Evolutionary conservation across 2,888 invertebrate genomes (phyloP), one percentile per base, ranked within the genome.

Genomic region (Drosophila kokeensis): DNA sequence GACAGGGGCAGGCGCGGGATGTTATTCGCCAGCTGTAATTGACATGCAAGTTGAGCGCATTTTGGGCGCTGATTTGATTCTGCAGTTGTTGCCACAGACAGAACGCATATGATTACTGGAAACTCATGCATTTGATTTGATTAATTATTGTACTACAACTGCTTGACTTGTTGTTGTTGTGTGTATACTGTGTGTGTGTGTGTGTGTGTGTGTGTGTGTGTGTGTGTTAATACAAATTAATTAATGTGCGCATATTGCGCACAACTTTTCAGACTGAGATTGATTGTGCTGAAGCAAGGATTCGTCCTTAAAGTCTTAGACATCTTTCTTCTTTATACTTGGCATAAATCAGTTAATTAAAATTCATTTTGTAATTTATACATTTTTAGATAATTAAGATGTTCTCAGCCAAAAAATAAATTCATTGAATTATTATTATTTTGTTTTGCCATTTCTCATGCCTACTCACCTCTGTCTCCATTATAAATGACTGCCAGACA

Each of bases 61-160:
- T 88, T 66, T 49, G 83, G 75, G 50, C 83, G 74, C 73, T 83
- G 88, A 86, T 86, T 89, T 90, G 90, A 87, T 87, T 71, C 73
- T 71, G 66, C 80, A 75, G 79, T 75, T 83, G 72, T 58, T 73
- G 73, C 71, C 64, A 13, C 67, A 65, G 62, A 68, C 45, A 64
- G 55, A 73, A 70, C 89, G 89, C 89, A 89, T 88, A 83, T 89
- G 84, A 85, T 85, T 88, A 89, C 73, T 67, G 86, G 86, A 66
- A 71, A 69, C 90, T 76, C 73, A 81, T 86, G 88, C 88, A 89
- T 89, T 86, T 89, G 81, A 85, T 85, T 87, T 85, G 85, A 85
- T 85, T 85, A 85, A 85, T 85, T 85, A 88, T 76, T 72, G 81
- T 66, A 69, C 75, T 80, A 76, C 81, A 89, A 73, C 80, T 60